A percentile compares a stretch with the other conserved stretches of the same genome.
Evolutionary conservation across 1,140 invertebrate species (phyloP).

Genomic region (Drosophila virilis): DNA sequence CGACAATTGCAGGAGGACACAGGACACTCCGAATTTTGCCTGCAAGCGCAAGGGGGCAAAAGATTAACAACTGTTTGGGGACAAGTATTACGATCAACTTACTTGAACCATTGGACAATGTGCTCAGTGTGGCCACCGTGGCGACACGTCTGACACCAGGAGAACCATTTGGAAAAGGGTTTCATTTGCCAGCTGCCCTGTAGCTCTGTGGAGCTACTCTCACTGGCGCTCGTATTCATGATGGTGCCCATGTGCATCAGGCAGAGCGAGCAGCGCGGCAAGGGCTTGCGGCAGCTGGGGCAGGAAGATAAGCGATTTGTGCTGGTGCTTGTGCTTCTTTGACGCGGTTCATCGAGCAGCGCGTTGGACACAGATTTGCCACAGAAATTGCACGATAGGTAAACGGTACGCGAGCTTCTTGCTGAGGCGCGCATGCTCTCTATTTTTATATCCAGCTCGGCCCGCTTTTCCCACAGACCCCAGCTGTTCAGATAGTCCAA

Average conservation of each 20-base stretch:
- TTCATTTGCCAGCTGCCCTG: conserved; percentile 85
- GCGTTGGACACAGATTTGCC: conserved; percentile 95
- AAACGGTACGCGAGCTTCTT: conserved; percentile 90
- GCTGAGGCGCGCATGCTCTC: conserved; percentile 64
- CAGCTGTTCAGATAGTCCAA: conserved; percentile 89
- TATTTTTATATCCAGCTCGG: conserved; percentile 87
- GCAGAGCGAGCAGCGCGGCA: conserved; percentile 96
- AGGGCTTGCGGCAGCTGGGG: conserved; percentile 96
- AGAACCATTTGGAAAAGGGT: conserved; percentile 95
- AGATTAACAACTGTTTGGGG: background rate
- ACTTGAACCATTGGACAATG: conserved; percentile 96
- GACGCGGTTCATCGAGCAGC: conserved; percentile 87
- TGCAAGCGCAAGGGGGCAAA: conserved; percentile 84
- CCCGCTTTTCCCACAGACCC: conserved; percentile 91
- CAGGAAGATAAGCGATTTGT: conserved; percentile 91
- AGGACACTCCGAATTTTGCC: conserved; percentile 96
- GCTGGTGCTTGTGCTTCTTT: conserved; percentile 86
- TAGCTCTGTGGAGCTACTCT: conserved; percentile 73
- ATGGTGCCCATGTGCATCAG: conserved; percentile 95
- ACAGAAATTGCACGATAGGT: conserved; percentile 97
- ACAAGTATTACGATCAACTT: conserved; percentile 53
- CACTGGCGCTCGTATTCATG: conserved; percentile 82
- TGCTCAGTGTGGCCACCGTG: conserved; percentile 97
- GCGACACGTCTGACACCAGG: conserved; percentile 98
- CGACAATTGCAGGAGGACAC: conserved; percentile 96